These are phyloP conservation scores for Hoplostethus atlanticus DNA, from an alignment of 2,797 vertebrate species.

Conservation along the genomic window DNA sequence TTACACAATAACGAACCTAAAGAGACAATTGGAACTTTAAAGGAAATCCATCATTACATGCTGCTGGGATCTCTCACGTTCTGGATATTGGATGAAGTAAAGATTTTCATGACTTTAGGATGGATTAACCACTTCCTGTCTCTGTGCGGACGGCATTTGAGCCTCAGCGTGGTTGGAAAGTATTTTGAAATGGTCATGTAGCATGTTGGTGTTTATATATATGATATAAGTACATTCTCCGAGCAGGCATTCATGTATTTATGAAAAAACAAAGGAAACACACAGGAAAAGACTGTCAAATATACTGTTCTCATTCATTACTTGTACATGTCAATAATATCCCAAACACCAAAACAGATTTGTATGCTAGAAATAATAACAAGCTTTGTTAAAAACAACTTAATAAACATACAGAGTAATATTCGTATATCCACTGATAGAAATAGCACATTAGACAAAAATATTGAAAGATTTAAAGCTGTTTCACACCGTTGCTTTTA, in stretches of 20 bases:
- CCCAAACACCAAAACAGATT: not conserved
- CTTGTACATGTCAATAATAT: conserved; percentile 2
- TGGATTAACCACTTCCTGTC: no score
- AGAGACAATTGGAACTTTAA: no score
- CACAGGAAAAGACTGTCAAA: not conserved
- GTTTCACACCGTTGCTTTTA: conserved; percentile 11
- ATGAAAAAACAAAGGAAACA: not conserved
- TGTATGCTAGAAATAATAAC: conserved; percentile 24
- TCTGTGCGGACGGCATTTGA: no score
- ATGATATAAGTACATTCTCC: not conserved
- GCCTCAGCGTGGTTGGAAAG: no score
- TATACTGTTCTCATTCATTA: conserved; percentile 21
- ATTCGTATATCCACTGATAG: not conserved
- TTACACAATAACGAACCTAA: no score
- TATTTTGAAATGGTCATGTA: no score
- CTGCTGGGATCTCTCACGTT: no score
- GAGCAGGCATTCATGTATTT: not conserved
- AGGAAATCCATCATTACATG: no score
- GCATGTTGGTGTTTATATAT: no score
- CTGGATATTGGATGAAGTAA: no score
- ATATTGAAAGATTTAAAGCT: not conserved
- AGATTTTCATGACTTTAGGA: no score
- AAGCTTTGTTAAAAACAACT: conserved; percentile 1
- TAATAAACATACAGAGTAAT: not conserved
- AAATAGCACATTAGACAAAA: not conserved